Evolutionary conservation across 2,113 vertebrate genomes (phyloP).

Genomic region (Oophaga pumilio): DNA sequence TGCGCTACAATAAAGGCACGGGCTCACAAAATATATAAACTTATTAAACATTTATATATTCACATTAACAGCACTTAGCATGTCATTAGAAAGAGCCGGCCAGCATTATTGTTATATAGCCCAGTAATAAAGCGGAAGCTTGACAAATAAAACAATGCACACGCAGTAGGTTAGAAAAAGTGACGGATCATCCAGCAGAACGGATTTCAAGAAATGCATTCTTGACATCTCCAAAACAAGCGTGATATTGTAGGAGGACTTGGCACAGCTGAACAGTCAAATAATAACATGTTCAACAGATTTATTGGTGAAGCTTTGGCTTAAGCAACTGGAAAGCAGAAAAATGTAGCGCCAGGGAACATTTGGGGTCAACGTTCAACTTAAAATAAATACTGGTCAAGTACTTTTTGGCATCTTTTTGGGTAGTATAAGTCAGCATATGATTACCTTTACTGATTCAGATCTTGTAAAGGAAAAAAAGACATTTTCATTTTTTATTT

Average conservation of each 20-base stretch:
- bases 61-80: conserved; percentile 33
- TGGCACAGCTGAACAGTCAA: not conserved
- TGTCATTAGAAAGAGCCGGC: not conserved
- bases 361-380: not conserved
- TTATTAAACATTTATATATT: conserved; percentile 48
- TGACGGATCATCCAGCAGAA: conserved; percentile 15
- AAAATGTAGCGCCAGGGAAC: not conserved
- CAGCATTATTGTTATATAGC: not conserved
- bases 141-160: not conserved
- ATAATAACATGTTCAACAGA: not conserved
- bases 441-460: no score
- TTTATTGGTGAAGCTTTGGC: not conserved
- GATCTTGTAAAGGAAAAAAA: no score
- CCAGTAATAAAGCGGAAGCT: not conserved
- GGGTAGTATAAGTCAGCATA: no score
- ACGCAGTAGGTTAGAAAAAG: not conserved
- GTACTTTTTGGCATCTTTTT: no score
- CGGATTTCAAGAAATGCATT: not conserved
- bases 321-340: not conserved
- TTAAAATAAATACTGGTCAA: no score
- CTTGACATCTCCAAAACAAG: not conserved
- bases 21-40: conserved; percentile 8
- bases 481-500: no score
- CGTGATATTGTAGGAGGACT: not conserved
- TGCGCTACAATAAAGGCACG: conserved; percentile 1